These are phyloP conservation scores for Prinia subflava DNA, from an alignment of 2,113 vertebrate genomes.

Conservation along the genomic window DNA sequence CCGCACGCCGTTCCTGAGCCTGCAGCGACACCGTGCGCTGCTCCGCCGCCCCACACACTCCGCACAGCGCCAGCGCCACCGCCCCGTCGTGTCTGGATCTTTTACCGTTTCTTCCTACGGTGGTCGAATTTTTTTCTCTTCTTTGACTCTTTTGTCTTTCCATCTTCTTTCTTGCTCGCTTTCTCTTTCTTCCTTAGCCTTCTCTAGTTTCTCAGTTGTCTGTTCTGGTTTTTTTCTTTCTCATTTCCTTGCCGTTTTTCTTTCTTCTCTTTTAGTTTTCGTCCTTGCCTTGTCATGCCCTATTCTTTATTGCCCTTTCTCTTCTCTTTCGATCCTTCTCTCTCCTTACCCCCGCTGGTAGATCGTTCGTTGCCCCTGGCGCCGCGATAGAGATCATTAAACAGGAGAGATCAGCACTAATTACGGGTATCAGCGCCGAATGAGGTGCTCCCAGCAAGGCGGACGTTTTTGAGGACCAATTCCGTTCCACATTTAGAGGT, in stretches of 20 bases:
- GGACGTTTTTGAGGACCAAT: accelerated
- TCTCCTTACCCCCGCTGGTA: accelerated
- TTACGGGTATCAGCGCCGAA: accelerated
- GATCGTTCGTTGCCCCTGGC: accelerated
- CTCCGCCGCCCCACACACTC: not conserved
- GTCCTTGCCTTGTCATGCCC: accelerated
- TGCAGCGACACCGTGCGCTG: not conserved
- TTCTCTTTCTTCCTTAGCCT: not conserved
- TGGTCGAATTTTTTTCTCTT: accelerated
- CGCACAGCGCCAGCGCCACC: accelerated
- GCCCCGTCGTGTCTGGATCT: accelerated
- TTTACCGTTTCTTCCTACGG: accelerated
- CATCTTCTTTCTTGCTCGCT: too few relatives aligned
- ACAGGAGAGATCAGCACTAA: accelerated
- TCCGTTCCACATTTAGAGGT: accelerated
- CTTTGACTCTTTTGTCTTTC: not conserved
- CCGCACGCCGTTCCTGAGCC: too few relatives aligned
- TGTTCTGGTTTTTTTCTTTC: accelerated
- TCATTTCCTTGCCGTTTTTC: accelerated
- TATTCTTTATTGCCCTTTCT: accelerated
- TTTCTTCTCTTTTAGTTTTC: not conserved
- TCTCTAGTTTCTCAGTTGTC: accelerated
- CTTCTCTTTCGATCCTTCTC: not conserved
- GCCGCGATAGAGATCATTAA: accelerated
- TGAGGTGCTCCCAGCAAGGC: accelerated